phyloP scores from a whole-genome alignment of 37 sponge, comb jelly and placozoan genomes.

The Halichondria panicea region DNA sequence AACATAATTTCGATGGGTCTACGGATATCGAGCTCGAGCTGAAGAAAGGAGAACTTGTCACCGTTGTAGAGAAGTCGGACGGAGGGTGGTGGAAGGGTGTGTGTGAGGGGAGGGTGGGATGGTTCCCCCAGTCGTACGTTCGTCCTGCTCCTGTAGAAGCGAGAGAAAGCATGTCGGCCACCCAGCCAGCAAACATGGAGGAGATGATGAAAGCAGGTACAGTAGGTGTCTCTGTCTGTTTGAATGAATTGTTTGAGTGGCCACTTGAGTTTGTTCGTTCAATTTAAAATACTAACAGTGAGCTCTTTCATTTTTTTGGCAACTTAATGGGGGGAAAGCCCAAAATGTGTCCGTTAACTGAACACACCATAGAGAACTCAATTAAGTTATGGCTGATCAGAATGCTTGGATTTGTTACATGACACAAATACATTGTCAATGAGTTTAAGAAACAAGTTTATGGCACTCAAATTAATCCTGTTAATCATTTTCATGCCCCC shows the following conservation, averaged over 20 bases:
- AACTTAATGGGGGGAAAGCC: too few species aligned
- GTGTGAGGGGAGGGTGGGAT: conserved; percentile 50
- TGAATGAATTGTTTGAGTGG: too few species aligned
- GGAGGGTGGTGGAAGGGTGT: conserved; percentile 75
- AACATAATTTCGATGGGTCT: conserved; percentile 32
- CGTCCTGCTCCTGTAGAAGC: conserved; percentile 12
- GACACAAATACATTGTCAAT: too few species aligned
- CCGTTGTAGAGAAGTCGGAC: conserved; percentile 61
- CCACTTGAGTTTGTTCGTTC: too few species aligned
- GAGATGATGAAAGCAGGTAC: conserved; percentile 34
- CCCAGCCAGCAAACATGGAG: conserved; percentile 16
- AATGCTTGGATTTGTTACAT: too few species aligned
- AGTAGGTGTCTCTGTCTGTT: too few species aligned
- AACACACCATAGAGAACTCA: too few species aligned
- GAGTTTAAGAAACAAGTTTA: too few species aligned
- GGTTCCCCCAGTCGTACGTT: conserved; percentile 70
- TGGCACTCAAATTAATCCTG: neutral
- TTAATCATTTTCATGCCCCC: neutral
- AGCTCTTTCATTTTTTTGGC: too few species aligned
- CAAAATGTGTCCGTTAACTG: too few species aligned
- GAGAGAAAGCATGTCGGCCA: neutral
- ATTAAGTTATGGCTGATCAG: too few species aligned
- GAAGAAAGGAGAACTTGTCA: conserved; percentile 48
- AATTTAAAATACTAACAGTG: too few species aligned
- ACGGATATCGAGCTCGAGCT: conserved; percentile 58